phyloP scores from a whole-genome alignment of 2,888 invertebrate genomes.

The Strigamia crassipes region DNA sequence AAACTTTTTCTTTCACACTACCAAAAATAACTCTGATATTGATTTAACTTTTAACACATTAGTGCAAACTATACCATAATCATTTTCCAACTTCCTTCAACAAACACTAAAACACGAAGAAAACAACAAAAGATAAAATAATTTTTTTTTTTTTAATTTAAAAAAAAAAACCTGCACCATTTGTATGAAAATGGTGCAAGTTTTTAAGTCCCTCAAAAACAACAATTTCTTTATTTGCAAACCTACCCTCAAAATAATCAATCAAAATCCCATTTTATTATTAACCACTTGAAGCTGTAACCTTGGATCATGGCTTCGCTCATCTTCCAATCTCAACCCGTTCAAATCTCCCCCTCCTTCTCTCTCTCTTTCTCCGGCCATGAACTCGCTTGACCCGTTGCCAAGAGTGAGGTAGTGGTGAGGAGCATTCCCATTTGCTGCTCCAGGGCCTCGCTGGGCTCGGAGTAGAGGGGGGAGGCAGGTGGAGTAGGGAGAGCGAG shows the following conservation, averaged over 20 bases:
- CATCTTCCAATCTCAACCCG: conserved; percentile 42
- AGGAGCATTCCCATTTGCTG: conserved; percentile 38
- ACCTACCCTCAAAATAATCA: conserved; percentile 12
- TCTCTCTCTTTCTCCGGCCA: conserved; percentile 24
- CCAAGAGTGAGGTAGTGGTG: conserved; percentile 29
- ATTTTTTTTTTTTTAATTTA: no score
- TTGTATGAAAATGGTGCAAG: no score
- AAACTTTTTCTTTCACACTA: no score
- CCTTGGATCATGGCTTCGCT: conserved; percentile 13
- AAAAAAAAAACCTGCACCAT: background rate
- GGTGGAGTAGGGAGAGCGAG: background rate
- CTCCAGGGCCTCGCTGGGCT: conserved; percentile 29
- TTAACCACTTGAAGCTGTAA: conserved; percentile 37
- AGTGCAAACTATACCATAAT: background rate
- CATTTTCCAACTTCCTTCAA: background rate
- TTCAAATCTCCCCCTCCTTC: conserved; percentile 32
- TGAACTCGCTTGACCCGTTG: conserved; percentile 42
- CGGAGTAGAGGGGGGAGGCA: background rate
- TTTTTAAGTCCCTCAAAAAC: background rate
- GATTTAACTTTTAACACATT: background rate
- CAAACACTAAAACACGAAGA: background rate
- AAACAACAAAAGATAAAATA: background rate
- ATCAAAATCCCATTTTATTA: conserved; percentile 35
- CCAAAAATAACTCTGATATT: background rate
- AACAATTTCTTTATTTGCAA: background rate